Evolutionary conservation across 2,888 invertebrate genomes (phyloP), one percentile per base, ranked within the genome.

Genomic region (Drosophila mimetica): DNA sequence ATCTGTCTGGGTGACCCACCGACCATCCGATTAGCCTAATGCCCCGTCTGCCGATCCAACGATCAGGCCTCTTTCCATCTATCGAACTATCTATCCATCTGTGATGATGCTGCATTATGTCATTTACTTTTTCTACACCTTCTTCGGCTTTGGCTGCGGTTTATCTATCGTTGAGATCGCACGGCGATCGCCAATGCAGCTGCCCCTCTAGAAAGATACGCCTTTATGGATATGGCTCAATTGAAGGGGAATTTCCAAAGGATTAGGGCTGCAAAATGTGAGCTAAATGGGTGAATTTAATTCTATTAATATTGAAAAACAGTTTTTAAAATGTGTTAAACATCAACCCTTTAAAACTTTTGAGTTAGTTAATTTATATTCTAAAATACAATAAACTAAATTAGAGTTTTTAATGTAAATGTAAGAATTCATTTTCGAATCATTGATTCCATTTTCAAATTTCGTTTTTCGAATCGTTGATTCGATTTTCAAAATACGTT

Each of bases 21-120:
- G 36, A 41, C 84, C 75, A 88, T 88, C 87, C 87, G 87, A 88
- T 87, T 87, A 87, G 82, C 78, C 84, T 87, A 88, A 88, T 87
- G 76, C 85, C 72, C 69, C 57, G 61, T 65, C 52, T 61, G 63
- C 52, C 63, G 51, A 50, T 50, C 66, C 37, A 25, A 47, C 41
- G 51, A 44, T 44, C 63, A 39, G 18, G 18, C 39, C 39, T 39
- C 39, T 13, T 20, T 39, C 39, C 39, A 46, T 14, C 59, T 18
- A 37, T 28, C 37, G 34, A 28, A 7, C 46, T 18, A 41, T 22
- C 54, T 32, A 42, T 6, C 59, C 42, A 20, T 58, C 60, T 36
- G 53, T 67, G 74, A 77, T 86, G 83, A 81, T 77, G 82, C 77
- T 71, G 84, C 84, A 83, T 87, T 87, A 84, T 88, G 87, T 88